Percentiles rank a stretch among this genome's conserved stretches.
These are phyloP conservation scores for Eremophila alpestris DNA, from an alignment of 2,797 vertebrate species.

Conservation along the genomic window DNA sequence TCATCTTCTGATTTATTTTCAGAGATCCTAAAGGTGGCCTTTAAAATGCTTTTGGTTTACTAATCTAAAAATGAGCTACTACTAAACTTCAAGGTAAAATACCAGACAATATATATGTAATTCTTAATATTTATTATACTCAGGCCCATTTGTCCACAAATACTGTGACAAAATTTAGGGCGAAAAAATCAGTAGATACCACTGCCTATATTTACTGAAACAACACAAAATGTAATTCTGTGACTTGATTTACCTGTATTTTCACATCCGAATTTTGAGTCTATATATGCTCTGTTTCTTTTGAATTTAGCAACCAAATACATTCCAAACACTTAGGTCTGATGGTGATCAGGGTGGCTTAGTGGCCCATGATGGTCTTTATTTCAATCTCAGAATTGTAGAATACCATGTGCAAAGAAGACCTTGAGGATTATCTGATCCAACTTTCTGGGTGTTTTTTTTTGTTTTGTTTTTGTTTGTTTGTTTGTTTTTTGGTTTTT, in stretches of 20 bases:
- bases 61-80: neutral
- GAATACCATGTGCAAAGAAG: no score
- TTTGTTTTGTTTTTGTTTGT: neutral
- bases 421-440: neutral
- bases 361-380: neutral
- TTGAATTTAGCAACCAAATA: neutral
- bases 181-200: neutral
- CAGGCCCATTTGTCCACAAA: neutral
- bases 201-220: neutral
- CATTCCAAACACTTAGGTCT: neutral
- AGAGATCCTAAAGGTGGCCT: neutral
- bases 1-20: neutral
- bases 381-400: neutral
- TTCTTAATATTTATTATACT: neutral
- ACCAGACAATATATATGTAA: no score
- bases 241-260: neutral
- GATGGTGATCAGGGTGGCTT: neutral
- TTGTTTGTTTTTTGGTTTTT: neutral
- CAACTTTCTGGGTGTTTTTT: neutral
- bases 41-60: neutral
- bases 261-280: neutral
- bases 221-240: neutral
- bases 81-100: neutral
- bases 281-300: neutral
- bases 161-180: neutral